Evolutionary conservation across 2,113 vertebrate species (phyloP).

Genomic region (Muntiacus muntjak): DNA sequence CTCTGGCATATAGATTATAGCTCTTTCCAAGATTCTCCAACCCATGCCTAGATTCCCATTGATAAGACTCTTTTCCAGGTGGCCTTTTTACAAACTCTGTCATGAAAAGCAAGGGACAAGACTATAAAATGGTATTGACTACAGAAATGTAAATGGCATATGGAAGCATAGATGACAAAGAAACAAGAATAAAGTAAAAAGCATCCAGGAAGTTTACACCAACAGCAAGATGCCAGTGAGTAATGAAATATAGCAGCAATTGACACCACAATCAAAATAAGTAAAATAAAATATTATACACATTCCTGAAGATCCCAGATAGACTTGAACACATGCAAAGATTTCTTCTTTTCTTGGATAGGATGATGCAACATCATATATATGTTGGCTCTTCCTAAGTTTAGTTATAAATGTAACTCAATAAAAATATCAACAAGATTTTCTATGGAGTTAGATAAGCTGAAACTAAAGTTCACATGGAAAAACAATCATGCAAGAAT

Average conservation of each 20-base stretch:
- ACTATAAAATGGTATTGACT: background rate
- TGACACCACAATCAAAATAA: background rate
- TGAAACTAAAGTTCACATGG: constrained; percentile 8
- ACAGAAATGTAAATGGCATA: background rate
- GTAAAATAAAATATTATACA: background rate
- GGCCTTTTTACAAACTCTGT: background rate
- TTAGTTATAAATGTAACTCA: constrained; percentile 7
- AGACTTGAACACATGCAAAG: background rate
- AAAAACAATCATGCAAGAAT: background rate
- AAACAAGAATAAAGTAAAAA: background rate
- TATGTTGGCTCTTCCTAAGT: background rate
- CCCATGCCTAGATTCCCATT: background rate
- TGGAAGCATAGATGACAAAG: background rate
- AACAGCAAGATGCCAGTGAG: background rate
- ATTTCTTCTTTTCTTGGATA: background rate
- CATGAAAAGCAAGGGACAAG: background rate
- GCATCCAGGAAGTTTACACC: background rate
- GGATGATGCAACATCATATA: background rate
- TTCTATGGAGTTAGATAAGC: background rate
- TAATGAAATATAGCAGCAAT: background rate
- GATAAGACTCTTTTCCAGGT: background rate
- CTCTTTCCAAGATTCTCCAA: background rate
- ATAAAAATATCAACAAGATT: background rate
- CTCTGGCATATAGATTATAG: background rate
- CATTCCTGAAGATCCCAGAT: background rate